Conservation (phyloP, 2,113 vertebrate species). For the Loxodonta africana region DNA sequence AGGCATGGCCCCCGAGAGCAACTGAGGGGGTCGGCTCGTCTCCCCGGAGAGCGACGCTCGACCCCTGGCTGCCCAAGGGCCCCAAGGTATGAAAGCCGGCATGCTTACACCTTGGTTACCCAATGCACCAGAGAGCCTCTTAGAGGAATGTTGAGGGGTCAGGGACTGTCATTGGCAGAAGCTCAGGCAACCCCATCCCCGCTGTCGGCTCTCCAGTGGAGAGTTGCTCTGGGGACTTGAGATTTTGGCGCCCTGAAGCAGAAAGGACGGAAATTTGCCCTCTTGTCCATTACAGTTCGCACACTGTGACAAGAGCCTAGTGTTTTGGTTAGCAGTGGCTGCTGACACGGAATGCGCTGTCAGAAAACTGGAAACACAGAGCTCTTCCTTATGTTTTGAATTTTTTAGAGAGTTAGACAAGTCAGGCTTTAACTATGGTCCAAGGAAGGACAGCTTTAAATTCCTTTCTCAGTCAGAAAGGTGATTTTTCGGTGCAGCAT, state of each 20-base stretch:
- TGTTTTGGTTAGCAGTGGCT: neutral
- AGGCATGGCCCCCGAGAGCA: conserved; percentile 67
- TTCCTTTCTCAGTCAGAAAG: conserved; percentile 4
- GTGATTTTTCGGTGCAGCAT: neutral
- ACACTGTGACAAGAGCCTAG: neutral
- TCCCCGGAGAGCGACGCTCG: too few species aligned
- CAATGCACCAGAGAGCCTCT: neutral
- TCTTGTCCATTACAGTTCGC: neutral
- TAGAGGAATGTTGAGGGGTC: neutral
- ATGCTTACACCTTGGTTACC: accelerated
- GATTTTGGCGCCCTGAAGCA: neutral
- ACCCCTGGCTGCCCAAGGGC: neutral
- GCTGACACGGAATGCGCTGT: neutral
- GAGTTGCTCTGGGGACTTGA: neutral
- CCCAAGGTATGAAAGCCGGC: neutral
- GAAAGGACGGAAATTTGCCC: conserved; percentile 2
- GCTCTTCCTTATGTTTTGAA: neutral
- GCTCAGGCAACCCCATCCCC: conserved; percentile 25
- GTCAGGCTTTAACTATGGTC: neutral
- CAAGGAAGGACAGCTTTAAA: neutral
- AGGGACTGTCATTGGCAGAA: conserved; percentile 50
- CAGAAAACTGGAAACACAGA: neutral
- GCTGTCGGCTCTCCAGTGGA: neutral
- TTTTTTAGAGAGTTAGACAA: neutral
- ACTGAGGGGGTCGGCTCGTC: conserved; percentile 19